Evolutionary conservation across 2,888 invertebrate genomes (phyloP).

Genomic region (Dimorphilus gyrociliatus): DNA sequence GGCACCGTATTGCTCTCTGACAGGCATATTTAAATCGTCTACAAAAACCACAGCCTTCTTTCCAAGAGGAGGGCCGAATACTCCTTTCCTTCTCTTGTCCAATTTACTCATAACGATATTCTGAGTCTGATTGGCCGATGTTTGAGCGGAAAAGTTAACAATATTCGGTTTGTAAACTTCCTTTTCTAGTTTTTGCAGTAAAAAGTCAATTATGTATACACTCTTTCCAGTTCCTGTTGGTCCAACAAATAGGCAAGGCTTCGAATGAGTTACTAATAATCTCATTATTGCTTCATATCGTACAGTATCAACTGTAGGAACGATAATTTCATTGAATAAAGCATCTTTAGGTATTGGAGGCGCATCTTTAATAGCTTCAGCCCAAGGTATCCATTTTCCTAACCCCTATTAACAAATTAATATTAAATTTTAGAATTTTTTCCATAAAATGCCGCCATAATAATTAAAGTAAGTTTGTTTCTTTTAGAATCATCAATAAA

Average conservation of each 20-base stretch:
- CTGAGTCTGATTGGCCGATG: conserved; percentile 78
- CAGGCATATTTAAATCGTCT: conserved; percentile 89
- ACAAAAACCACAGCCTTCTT: conserved; percentile 64
- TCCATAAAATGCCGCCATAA: no score
- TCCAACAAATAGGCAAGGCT: conserved; percentile 62
- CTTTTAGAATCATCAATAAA: no score
- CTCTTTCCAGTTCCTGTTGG: conserved; percentile 42
- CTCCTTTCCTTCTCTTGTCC: conserved; percentile 78
- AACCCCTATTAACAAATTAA: conserved; percentile 17
- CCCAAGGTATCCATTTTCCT: conserved; percentile 85
- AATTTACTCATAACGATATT: conserved; percentile 84
- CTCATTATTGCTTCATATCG: conserved; percentile 63
- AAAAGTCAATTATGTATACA: conserved; percentile 40
- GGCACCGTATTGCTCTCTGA: conserved; percentile 72
- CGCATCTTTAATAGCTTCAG: conserved; percentile 54
- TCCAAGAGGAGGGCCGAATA: conserved; percentile 77
- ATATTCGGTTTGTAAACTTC: conserved; percentile 63
- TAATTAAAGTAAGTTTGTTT: no score
- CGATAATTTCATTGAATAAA: conserved; percentile 82
- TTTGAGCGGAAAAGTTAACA: conserved; percentile 83
- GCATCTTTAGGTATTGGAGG: conserved; percentile 48
- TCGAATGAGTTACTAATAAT: conserved; percentile 60
- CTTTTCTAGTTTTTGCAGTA: conserved; percentile 62
- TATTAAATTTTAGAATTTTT: neutral
- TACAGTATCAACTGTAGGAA: conserved; percentile 76